Base-by-base conservation (phyloP, 2,888 invertebrate species). In the Caenorhabditis uteleia region DNA sequence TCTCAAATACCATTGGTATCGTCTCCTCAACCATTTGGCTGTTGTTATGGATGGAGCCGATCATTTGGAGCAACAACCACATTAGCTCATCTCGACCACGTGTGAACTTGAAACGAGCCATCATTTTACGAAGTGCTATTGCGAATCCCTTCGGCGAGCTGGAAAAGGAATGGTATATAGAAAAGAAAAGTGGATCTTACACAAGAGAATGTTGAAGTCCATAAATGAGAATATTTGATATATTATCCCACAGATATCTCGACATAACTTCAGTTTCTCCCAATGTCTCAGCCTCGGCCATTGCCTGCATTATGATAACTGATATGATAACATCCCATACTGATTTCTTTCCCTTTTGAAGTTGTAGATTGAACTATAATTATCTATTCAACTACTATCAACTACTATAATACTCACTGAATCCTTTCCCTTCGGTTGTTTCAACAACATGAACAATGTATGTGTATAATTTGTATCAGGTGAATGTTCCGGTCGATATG, bases 21-120 rank as follows among this genome's bases (percentile, higher is more conserved):
- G 58, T 40, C 7, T 73, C 67, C n/a, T 65, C 60, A 8, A 47
- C 43, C 4, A 55, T 33, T 84, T 93, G 93, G n/a, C n/a, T n/a
- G 79, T 46, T 27, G 12, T 33, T 49, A 12, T 94, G 94, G 82
- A 93, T 93, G 45, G 95, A 95, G 0, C 95, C 95, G 77, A 97
- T 92, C 82, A 94, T 95, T 85, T 98, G 97, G 39, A 98, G 86
- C 18, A 97, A 86, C 20, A 94, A 91, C 95, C 97, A 97, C 95
- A 98, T 97, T n/a, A 98, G 86, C 80, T 97, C 94, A 85, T 95
- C 95, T 44, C 97, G 87, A 0, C 95, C 94, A 84, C 92, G 91
- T 61, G 90, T 88, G 54, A 75, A 80, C n/a, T n/a, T n/a, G n/a
- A n/a, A n/a, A n/a, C n/a, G n/a, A n/a, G n/a, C n/a, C n/a, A n/a